These are phyloP conservation scores for Drosophila paramelanica DNA, from an alignment of 2,888 invertebrate genomes.

Conservation along the genomic window DNA sequence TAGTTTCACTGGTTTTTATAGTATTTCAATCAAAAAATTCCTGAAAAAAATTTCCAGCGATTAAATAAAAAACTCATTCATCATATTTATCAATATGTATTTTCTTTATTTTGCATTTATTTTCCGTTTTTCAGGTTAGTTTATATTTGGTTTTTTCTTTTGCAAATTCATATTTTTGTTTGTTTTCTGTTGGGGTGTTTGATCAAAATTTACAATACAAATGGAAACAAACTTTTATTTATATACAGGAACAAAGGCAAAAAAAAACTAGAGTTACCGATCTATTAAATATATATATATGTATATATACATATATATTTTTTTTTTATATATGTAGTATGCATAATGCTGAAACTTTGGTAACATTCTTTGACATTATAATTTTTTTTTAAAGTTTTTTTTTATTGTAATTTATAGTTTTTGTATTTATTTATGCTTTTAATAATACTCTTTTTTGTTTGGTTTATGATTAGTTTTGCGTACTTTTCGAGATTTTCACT, in stretches of 20 bases:
- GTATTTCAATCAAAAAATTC: neutral
- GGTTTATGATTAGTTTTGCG: conserved; percentile 12
- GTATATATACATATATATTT: too few relatives aligned
- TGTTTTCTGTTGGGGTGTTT: conserved; percentile 24
- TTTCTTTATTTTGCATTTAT: conserved; percentile 62
- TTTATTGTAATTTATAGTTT: conserved; percentile 27
- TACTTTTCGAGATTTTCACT: conserved; percentile 27
- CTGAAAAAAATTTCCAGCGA: neutral
- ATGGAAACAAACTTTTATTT: conserved; percentile 54
- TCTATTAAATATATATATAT: conserved; percentile 25
- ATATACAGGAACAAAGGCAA: conserved; percentile 32
- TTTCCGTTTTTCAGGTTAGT: conserved; percentile 34
- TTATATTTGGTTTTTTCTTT: conserved; percentile 17
- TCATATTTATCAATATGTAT: conserved; percentile 41
- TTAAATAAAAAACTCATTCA: neutral
- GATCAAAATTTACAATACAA: conserved; percentile 71
- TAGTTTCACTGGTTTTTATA: neutral
- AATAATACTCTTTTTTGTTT: too few relatives aligned
- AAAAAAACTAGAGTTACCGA: conserved; percentile 3
- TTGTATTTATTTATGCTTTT: conserved; percentile 5
- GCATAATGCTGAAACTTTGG: conserved; percentile 38
- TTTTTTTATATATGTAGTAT: conserved; percentile 11
- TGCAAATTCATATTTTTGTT: conserved; percentile 16
- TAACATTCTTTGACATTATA: conserved; percentile 18
- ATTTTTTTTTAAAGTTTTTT: conserved; percentile 10